Evolutionary conservation across 2,797 vertebrate genomes (phyloP).

Genomic region (Forpus xanthops): DNA sequence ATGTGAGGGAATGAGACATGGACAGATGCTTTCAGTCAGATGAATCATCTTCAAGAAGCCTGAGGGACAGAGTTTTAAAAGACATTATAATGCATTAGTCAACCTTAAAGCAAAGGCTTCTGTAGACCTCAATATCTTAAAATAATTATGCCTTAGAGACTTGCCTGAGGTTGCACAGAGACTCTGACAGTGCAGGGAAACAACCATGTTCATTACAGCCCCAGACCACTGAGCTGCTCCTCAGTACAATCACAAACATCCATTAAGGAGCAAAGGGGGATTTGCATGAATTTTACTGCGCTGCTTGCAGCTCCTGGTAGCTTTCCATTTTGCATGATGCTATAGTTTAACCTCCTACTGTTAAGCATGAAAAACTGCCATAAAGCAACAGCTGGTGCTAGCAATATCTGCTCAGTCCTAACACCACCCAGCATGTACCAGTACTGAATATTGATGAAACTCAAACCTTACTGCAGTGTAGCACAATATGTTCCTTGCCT

Average conservation of each 20-base stretch:
- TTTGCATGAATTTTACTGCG: background rate
- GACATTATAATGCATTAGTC: background rate
- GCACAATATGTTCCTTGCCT: slow-evolving; percentile 19
- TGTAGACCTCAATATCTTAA: background rate
- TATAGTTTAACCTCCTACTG: slow-evolving; percentile 34
- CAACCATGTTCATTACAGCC: background rate
- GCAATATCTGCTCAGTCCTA: slow-evolving; percentile 2
- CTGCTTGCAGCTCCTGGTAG: background rate
- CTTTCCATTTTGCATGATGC: background rate
- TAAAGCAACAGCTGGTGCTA: slow-evolving; percentile 43
- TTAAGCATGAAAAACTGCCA: slow-evolving; percentile 40
- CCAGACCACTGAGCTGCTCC: background rate
- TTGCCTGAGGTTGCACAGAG: background rate
- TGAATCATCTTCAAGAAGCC: background rate
- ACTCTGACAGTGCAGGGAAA: background rate
- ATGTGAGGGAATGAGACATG: accelerated
- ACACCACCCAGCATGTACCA: slow-evolving; percentile 34
- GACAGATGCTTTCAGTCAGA: background rate
- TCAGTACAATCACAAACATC: background rate
- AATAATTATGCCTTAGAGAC: background rate
- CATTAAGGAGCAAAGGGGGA: background rate
- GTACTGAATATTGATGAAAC: slow-evolving; percentile 53
- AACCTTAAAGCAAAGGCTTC: background rate
- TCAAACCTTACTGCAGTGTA: background rate
- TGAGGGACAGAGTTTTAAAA: background rate